These are phyloP conservation scores for Rhagonycha fulva DNA, from an alignment of 2,888 invertebrate genomes.

Conservation along the genomic window DNA sequence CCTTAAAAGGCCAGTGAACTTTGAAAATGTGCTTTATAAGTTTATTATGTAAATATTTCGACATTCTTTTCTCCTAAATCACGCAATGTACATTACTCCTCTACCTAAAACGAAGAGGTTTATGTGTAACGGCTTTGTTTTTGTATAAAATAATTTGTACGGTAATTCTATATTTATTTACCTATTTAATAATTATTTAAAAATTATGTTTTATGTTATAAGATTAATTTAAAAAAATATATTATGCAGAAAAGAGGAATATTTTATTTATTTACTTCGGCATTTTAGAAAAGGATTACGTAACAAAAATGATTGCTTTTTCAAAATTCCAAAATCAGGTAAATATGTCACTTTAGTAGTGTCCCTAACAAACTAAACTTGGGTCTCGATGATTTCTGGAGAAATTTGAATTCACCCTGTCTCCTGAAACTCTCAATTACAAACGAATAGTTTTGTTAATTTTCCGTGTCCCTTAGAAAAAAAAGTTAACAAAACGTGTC, in stretches of 20 bases:
- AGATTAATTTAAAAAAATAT: background rate
- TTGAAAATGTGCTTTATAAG: slow-evolving; percentile 2
- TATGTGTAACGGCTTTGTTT: background rate
- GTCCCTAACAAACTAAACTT: too few relatives aligned
- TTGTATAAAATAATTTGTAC: slow-evolving; percentile 1
- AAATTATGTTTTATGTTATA: background rate
- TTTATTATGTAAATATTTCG: slow-evolving; percentile 14
- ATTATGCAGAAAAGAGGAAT: background rate
- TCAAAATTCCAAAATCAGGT: too few relatives aligned
- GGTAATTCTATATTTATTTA: background rate
- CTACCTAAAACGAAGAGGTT: background rate
- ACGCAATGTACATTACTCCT: slow-evolving; percentile 1
- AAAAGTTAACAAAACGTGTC: too few relatives aligned
- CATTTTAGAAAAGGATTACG: too few relatives aligned
- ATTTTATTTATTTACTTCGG: background rate
- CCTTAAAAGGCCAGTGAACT: slow-evolving; percentile 39
- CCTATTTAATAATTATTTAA: background rate
- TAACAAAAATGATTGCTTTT: too few relatives aligned
- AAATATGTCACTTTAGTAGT: too few relatives aligned
- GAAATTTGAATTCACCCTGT: too few relatives aligned
- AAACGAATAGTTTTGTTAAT: too few relatives aligned
- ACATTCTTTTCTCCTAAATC: slow-evolving; percentile 1
- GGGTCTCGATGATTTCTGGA: too few relatives aligned
- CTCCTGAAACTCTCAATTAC: too few relatives aligned
- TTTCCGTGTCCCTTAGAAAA: too few relatives aligned